Base-by-base conservation (phyloP, 2,888 invertebrate genomes). In the Empis livida region DNA sequence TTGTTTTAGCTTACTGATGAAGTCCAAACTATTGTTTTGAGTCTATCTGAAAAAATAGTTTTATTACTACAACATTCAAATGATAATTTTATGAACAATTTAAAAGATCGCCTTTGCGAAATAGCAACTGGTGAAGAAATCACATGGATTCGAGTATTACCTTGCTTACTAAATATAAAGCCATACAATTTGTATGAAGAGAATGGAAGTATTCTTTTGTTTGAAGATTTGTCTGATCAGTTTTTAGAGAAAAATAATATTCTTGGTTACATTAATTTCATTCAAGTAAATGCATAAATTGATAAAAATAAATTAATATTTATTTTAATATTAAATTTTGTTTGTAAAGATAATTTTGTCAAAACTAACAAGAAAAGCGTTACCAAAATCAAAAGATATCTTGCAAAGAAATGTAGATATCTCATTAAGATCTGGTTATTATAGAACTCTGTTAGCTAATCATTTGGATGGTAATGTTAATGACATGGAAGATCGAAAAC, bases 121-220 rank as follows among this genome's bases (percentile, higher is more conserved):
- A 52, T 52, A 16, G 57, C 59, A 2, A 42, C 54, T 11, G 52
- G 56, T 17, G 51, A 51, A 14, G 58, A 58, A 42, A 55, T 59
- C 5, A 53, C 59, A 2, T 57, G 56, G 42, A 56, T 57, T 10
- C 61, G 63, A 9, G 55, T 59, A 4, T 42, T 67, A 42, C 50
- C 56, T 1, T 60, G 56, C 44, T 48, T 68, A 10, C 49, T 58
- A 10, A 48, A 54, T 30, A 53, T 53, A 32, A 49, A 55, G 5
- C 59, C 59, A 42, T 68, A 63, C 46, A 55, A 54, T 8, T 54
- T 56, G 10, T 62, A 63, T 43, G 61, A 64, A 31, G 68, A 65
- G 39, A 67, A 55, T 46, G 61, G 61, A 1, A 49, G 55, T 10
- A 56, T 63, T 30, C 39, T 65, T 10, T 50, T 68, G 8, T 59